Base-by-base conservation (phyloP, 2,797 vertebrate species). In the Heteromormyrus szaboi region DNA sequence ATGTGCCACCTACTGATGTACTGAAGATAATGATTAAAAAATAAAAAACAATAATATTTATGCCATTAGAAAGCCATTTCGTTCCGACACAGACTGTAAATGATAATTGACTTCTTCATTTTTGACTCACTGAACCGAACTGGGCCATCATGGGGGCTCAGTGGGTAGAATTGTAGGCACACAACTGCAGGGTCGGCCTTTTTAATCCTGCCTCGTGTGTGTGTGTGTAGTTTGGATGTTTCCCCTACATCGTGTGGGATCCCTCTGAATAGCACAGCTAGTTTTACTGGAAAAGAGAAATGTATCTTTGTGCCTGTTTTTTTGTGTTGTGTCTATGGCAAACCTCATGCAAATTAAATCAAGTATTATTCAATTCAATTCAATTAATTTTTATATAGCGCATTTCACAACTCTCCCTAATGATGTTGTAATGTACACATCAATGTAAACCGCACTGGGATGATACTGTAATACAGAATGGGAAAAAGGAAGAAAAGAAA, bases 21-120 rank as follows among this genome's bases (percentile, higher is more conserved):
- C 68, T 84, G 72, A 87, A 54, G 53, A 37, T 48, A 65, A 62
- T 87, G 86, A 87, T 83, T 87, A 83, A 87, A 87, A 87, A 41
- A 65, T 19, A 22, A 89, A 53, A 86, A 89, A 62, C 56, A 14
- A 51, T 5, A 72, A 76, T 44, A 79, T 87, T 56, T 86, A 72
- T 54, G 37, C 12, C 4, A 86, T 17, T 51, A 85, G 53, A 83
- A 62, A 51, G 37, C 33, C 14, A 85, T 65, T 65, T 59, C 6
- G 33, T 53, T 79, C 25, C 29, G 8, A 53, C 17, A 59, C 48
- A 54, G n/a, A 56, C 68, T 88, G 62, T 76, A 19, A 54, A 25
- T 53, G 50, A 83, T 59, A 41, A 79, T 54, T 88, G 17, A 48
- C 22, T 12, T 54, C 65, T 54, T 50, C 46, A 29, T 88, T 88